Base-by-base conservation (phyloP, 2,888 invertebrate species). In the Gibbula magus region DNA sequence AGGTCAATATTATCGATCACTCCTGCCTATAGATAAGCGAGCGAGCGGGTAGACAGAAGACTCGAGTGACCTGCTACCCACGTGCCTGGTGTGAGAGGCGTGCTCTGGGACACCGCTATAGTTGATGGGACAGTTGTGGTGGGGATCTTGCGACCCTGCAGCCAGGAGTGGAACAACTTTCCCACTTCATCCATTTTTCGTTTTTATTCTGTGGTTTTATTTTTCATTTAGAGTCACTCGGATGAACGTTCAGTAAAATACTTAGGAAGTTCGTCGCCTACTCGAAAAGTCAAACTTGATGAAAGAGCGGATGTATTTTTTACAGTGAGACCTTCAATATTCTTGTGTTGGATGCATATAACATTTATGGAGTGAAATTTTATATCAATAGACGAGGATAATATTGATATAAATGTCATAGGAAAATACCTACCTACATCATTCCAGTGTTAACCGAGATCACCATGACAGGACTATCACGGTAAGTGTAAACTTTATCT, bases 341-440 rank as follows among this genome's bases (percentile, higher is more conserved):
- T 45, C 10, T 1, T 45, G 13, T 45, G 5, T 45, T 45, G 45
- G 45, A 45, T 45, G 45, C 45, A 45, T 45, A 45, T 45, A 10
- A 45, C 45, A 45, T 45, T 45, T 45, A 45, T 10, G 13, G 45
- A 45, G 45, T 45, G 45, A 45, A 45, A 45, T 13, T 45, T 45
- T 45, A 45, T 45, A 45, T 45, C 45, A 45, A 45, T 45, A 45
- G 45, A 45, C 45, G 45, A 45, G 61, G 61, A 61, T 61, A 61
- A n/a, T 29, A 61, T 61, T 61, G 61, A 61, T 61, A 61, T 61
- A 61, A 61, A 61, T 61, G 61, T 61, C 61, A 61, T 61, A 61
- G 61, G 61, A 61, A 61, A 56, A 61, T 13, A 61, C 29, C 18
- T 54, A 20, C 20, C 54, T 16, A 25, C 29, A 61, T 61, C 29